Evolutionary conservation across 2,888 invertebrate species (phyloP).

Genomic region (Acanthosepion esculentum): DNA sequence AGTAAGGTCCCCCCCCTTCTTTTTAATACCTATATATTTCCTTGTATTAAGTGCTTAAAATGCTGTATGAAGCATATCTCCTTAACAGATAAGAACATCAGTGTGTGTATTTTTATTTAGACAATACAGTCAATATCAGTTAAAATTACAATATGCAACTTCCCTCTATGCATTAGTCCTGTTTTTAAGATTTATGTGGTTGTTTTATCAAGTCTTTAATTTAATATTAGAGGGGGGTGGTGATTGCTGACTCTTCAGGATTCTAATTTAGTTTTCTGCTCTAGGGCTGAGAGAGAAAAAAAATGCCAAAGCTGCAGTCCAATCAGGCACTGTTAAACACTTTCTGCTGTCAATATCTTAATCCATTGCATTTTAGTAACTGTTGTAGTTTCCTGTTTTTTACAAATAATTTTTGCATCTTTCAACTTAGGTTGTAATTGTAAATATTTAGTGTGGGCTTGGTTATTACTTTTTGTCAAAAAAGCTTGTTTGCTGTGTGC

Average conservation of each 20-base stretch:
- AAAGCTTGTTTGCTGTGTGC: neutral
- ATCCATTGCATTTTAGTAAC: neutral
- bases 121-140: too few species aligned
- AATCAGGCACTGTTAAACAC: neutral
- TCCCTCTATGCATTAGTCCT: neutral
- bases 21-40: too few species aligned
- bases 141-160: neutral
- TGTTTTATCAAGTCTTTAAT: neutral
- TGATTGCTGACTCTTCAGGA: neutral
- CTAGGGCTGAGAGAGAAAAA: neutral
- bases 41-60: neutral
- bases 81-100: too few species aligned
- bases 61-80: too few species aligned
- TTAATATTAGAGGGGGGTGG: neutral
- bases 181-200: neutral
- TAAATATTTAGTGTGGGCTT: conserved; percentile 3
- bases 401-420: neutral
- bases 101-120: too few species aligned
- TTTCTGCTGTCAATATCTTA: neutral
- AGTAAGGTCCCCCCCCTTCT: neutral
- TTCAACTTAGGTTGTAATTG: conserved; percentile 33
- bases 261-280: neutral
- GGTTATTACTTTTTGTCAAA: neutral
- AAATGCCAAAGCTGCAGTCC: neutral
- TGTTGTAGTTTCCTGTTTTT: neutral